Conservation (phyloP, 1,140 invertebrate genomes). For the Apis laboriosa region DNA sequence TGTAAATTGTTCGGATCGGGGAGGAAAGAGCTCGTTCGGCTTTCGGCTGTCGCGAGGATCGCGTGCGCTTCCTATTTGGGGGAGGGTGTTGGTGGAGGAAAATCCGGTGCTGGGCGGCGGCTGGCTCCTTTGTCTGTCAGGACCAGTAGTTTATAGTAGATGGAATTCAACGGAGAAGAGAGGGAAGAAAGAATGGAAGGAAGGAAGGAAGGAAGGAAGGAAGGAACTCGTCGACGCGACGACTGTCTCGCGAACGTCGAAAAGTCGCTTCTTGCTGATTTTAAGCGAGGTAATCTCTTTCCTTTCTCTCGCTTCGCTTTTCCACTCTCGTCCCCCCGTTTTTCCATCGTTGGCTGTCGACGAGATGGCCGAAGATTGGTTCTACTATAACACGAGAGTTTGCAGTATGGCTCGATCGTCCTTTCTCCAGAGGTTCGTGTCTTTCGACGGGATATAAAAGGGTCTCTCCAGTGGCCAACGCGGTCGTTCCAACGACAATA, state of each 20-base stretch:
- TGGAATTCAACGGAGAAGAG: constrained; percentile 43
- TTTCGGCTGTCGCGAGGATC: constrained; percentile 10
- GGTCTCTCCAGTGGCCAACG: constrained; percentile 54
- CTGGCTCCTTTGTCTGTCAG: constrained; percentile 45
- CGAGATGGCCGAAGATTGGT: constrained; percentile 53
- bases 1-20: constrained; percentile 8
- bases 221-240: constrained; percentile 58
- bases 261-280: constrained; percentile 54
- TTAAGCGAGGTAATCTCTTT: constrained; percentile 61
- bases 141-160: constrained; percentile 43
- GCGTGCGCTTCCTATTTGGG: constrained; percentile 29
- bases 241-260: constrained; percentile 54
- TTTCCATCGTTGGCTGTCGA: not conserved
- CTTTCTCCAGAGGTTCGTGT: constrained; percentile 40
- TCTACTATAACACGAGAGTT: constrained; percentile 40
- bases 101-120: constrained; percentile 15
- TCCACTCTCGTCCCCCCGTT: not conserved
- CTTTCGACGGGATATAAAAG: constrained; percentile 59
- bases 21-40: not conserved
- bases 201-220: constrained; percentile 56
- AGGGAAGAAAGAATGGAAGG: constrained; percentile 50
- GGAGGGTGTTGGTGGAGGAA: constrained; percentile 31
- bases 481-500: constrained; percentile 62
- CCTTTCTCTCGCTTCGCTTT: constrained; percentile 24
- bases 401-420: constrained; percentile 52